These are phyloP conservation scores for Lithophane leautieri DNA, from an alignment of 2,888 invertebrate genomes.

Conservation along the genomic window DNA sequence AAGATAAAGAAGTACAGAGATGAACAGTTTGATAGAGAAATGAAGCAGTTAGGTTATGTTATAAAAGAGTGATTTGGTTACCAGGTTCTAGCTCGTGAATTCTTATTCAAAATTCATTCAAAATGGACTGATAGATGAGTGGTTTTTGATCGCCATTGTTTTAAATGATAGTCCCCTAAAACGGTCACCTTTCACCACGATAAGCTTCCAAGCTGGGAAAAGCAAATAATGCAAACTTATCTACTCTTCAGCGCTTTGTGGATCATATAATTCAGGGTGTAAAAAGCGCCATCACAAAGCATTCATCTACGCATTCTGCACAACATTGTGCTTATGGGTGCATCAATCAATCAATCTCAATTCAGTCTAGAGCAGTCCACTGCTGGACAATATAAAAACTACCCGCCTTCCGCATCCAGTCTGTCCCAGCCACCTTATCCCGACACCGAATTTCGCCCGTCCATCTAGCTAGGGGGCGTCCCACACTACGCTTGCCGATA, in stretches of 20 bases:
- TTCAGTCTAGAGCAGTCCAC: too few species aligned
- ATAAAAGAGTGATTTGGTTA: conserved; percentile 82
- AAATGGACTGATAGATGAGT: background rate
- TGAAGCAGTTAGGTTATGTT: conserved; percentile 92
- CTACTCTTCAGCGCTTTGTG: background rate
- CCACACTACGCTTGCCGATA: too few species aligned
- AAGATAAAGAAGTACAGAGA: conserved; percentile 88
- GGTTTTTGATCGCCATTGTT: conserved; percentile 1
- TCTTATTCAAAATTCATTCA: background rate
- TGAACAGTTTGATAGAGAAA: conserved; percentile 90
- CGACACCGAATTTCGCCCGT: too few species aligned
- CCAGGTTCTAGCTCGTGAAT: background rate
- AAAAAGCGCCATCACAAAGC: too few species aligned
- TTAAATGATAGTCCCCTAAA: background rate
- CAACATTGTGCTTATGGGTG: too few species aligned
- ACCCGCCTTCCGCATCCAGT: too few species aligned
- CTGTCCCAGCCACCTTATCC: too few species aligned
- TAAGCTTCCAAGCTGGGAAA: too few species aligned
- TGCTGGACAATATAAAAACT: too few species aligned
- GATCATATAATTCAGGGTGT: background rate
- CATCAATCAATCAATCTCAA: too few species aligned
- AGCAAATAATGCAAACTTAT: background rate
- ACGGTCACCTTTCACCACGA: background rate
- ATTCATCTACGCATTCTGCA: too few species aligned
- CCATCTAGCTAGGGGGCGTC: too few species aligned